phyloP scores from a whole-genome alignment of 2,113 vertebrate species.

The Halcyon malimbica region DNA sequence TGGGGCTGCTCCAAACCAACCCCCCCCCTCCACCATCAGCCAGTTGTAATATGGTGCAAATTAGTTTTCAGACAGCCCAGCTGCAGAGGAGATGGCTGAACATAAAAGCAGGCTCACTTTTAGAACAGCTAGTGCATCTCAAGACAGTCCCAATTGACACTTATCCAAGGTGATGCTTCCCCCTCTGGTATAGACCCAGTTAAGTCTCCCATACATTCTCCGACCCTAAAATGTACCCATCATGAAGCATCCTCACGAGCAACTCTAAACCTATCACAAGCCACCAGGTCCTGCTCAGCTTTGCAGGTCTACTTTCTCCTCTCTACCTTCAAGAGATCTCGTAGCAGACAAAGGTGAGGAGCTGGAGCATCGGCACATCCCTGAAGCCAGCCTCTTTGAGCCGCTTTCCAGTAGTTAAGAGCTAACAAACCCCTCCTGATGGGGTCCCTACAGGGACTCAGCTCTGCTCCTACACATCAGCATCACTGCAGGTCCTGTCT shows the following conservation, averaged over 20 bases:
- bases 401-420: background rate
- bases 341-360: background rate
- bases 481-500: background rate
- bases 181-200: background rate
- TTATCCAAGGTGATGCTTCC: background rate
- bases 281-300: background rate
- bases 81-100: background rate
- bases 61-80: slow-evolving; percentile 1
- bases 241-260: background rate
- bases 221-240: background rate
- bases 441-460: background rate
- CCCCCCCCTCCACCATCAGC: background rate
- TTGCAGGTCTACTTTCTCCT: accelerated
- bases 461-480: background rate
- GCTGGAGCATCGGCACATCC: background rate
- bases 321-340: too few species aligned
- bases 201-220: accelerated
- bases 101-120: background rate
- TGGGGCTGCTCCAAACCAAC: background rate
- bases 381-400: background rate
- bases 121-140: background rate
- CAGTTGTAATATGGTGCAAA: background rate
- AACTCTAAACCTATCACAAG: accelerated
- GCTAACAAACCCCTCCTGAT: background rate
- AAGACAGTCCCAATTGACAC: accelerated